A percentile compares a stretch with the other conserved stretches of the same genome.
These are phyloP conservation scores for Drosophila serrata DNA, from an alignment of 1,140 invertebrate genomes.

Conservation along the genomic window DNA sequence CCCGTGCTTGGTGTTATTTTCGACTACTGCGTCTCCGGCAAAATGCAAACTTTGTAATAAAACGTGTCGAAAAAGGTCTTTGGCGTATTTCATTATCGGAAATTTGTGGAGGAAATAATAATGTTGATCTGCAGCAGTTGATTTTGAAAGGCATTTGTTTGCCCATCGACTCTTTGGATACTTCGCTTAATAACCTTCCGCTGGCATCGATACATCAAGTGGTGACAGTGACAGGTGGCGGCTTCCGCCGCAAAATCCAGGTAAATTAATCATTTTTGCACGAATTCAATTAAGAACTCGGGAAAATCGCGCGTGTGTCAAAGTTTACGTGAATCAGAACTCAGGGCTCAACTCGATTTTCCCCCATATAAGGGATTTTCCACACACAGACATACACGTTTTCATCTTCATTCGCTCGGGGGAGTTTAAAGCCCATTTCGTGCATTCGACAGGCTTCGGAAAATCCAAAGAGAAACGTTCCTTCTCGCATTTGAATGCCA, in stretches of 20 bases:
- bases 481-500: slow-evolving; percentile 35
- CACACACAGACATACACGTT: slow-evolving; percentile 6
- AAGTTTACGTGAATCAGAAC: slow-evolving; percentile 32
- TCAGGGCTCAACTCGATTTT: slow-evolving; percentile 7
- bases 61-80: slow-evolving; percentile 60
- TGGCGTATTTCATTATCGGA: slow-evolving; percentile 56
- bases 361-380: neutral
- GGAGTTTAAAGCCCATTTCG: slow-evolving; percentile 39
- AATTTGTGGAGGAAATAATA: slow-evolving; percentile 59
- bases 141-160: slow-evolving; percentile 47
- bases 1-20: slow-evolving; percentile 41
- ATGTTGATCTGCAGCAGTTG: slow-evolving; percentile 52
- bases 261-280: slow-evolving; percentile 54
- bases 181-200: slow-evolving; percentile 38
- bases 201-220: slow-evolving; percentile 53
- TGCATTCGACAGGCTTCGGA: slow-evolving; percentile 11
- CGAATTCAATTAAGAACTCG: slow-evolving; percentile 46
- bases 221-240: slow-evolving; percentile 42
- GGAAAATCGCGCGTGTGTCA: slow-evolving; percentile 11
- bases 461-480: slow-evolving; percentile 7
- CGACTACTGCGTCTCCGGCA: slow-evolving; percentile 17
- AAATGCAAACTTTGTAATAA: slow-evolving; percentile 66
- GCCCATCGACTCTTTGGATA: slow-evolving; percentile 10
- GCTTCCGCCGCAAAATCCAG: slow-evolving; percentile 20
- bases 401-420: slow-evolving; percentile 15